Evolutionary conservation across 2,888 invertebrate genomes (phyloP).

Genomic region (Parthenolecanium corni): DNA sequence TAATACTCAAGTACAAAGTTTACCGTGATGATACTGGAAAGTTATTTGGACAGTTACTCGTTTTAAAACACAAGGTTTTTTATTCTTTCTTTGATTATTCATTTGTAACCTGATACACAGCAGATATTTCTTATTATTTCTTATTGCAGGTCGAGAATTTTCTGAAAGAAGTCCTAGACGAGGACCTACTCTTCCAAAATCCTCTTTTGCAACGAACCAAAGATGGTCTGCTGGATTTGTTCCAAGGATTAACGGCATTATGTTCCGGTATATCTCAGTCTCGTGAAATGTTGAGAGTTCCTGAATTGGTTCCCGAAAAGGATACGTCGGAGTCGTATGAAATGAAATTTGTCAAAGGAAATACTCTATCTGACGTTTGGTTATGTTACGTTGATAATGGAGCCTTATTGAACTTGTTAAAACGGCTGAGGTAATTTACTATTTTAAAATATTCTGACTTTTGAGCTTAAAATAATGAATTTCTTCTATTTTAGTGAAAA

Average conservation of each 20-base stretch:
- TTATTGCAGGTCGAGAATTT: constrained; percentile 20
- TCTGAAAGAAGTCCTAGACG: constrained; percentile 17
- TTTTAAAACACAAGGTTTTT: constrained; percentile 16
- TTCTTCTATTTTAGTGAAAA: constrained; percentile 5
- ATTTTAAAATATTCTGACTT: not conserved
- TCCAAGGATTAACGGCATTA: constrained; percentile 17
- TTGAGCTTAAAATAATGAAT: not conserved
- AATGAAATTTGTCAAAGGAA: constrained; percentile 21
- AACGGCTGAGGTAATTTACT: constrained; percentile 14
- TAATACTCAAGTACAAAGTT: constrained; percentile 12
- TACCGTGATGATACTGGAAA: constrained; percentile 20
- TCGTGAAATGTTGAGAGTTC: constrained; percentile 14
- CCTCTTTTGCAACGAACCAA: constrained; percentile 12
- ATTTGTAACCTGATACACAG: not conserved
- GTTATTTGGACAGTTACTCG: constrained; percentile 17
- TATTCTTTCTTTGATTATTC: not conserved
- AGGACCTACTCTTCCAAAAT: constrained; percentile 16
- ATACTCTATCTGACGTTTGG: constrained; percentile 9
- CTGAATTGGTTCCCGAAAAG: constrained; percentile 5
- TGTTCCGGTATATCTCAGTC: constrained; percentile 21
- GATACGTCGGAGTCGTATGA: not conserved
- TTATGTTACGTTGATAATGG: constrained; percentile 14
- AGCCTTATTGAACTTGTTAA: constrained; percentile 10
- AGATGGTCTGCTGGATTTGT: constrained; percentile 13
- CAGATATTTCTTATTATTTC: not conserved